Conservation (phyloP, 2,113 vertebrate species). For the Talpa occidentalis region DNA sequence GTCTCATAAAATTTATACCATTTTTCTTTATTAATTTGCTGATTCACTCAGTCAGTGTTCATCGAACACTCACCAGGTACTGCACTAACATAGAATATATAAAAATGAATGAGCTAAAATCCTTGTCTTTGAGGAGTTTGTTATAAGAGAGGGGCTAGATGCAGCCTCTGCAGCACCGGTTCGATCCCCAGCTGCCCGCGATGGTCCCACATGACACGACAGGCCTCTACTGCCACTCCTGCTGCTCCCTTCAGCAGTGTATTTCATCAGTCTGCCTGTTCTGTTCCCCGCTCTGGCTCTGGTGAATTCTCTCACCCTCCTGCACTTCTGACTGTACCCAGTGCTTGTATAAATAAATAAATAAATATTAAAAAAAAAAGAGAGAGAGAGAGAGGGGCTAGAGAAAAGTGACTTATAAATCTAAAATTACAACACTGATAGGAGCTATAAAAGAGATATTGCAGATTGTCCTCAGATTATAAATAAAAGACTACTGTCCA, state of each 20-base stretch:
- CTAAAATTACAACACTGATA: neutral
- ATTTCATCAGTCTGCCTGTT: no score
- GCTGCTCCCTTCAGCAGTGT: no score
- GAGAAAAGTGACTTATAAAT: neutral
- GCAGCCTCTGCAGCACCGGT: no score
- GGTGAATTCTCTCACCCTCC: no score
- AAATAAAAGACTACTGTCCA: neutral
- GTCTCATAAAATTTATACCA: neutral
- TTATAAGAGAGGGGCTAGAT: neutral
- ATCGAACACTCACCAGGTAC: neutral
- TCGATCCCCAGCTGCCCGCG: no score
- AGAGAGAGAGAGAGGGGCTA: neutral
- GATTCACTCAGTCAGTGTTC: neutral
- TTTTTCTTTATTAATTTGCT: constrained; percentile 1
- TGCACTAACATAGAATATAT: neutral
- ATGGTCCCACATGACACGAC: no score
- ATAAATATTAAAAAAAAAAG: no score
- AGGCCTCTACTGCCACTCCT: no score
- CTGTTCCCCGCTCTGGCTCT: no score
- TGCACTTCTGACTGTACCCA: no score
- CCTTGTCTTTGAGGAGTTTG: constrained; percentile 24
- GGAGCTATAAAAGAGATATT: neutral
- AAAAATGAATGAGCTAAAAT: neutral
- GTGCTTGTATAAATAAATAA: no score
- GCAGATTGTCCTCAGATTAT: neutral